Percentiles rank a stretch among this genome's conserved stretches.
Conservation (phyloP, 2,888 invertebrate species). For the Tipula confusa region DNA sequence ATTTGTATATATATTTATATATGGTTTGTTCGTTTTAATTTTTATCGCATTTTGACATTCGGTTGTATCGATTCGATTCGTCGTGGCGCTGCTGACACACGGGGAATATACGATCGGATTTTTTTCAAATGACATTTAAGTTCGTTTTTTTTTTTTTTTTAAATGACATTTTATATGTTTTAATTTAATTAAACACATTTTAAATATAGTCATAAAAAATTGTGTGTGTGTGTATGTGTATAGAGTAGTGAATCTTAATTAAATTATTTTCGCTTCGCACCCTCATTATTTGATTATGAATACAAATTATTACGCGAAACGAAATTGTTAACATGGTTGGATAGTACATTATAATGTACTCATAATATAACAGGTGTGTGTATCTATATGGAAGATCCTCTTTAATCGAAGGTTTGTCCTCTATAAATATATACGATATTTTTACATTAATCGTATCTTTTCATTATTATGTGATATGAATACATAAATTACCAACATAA, state of each 20-base stretch:
- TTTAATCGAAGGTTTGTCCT: not conserved
- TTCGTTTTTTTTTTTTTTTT: not conserved
- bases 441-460: not conserved
- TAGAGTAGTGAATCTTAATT: constrained; percentile 3
- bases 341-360: not conserved
- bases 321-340: not conserved
- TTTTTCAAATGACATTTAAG: not conserved
- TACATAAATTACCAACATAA: not conserved
- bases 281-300: constrained; percentile 20
- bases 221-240: too few species aligned
- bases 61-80: not conserved
- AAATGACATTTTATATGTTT: constrained; percentile 4
- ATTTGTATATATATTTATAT: not conserved
- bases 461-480: not conserved
- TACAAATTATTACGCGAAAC: not conserved
- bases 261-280: not conserved
- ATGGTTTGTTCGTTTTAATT: not conserved
- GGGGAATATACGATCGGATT: not conserved
- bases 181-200: constrained; percentile 16
- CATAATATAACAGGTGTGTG: not conserved
- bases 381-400: not conserved
- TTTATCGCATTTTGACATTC: not conserved
- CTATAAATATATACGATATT: not conserved
- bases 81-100: not conserved
- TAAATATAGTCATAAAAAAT: not conserved